Evolutionary conservation across 2,888 invertebrate genomes (phyloP), one percentile per base, ranked within the genome.

Genomic region (Acanthoscelides obtectus): DNA sequence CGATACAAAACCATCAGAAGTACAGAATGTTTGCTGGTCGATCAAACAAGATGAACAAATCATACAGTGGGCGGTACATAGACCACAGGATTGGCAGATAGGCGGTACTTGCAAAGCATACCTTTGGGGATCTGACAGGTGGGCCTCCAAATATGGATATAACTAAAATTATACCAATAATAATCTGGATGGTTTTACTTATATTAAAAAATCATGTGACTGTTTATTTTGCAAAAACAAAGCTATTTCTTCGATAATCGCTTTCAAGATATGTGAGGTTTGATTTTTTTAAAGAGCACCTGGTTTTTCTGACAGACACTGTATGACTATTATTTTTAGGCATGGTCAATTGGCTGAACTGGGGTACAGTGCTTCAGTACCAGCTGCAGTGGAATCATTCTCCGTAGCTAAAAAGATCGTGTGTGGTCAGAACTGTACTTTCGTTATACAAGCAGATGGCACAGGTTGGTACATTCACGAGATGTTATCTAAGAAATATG

Each of bases 401-500:
- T 85, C 86, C 1, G 81, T 84, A 19, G 87, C 88, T 0, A 86
- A 87, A 74, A 88, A 89, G 84, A 88, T 91, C 22, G 84, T 90
- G 20, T 90, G 90, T 81, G 91, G 91, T 0, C 90, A 90, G 82
- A 90, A 90, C 81, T 90, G 90, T 78, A 90, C 90, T 0, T 91
- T 91, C 83, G 88, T 90, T 1, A 87, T 90, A 70, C 78, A 80
- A 78, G 86, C 88, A 0, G 89, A 89, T 81, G 90, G 91, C 1
- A 88, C 88, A 0, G 45, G 45, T 45, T 4, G 5, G 45, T 45
- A n/a, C n/a, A n/a, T n/a, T n/a, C n/a, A n/a, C n/a, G n/a, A n/a
- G n/a, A n/a, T n/a, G n/a, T n/a, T n/a, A n/a, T n/a, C n/a, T n/a
- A n/a, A n/a, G n/a, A n/a, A n/a, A n/a, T n/a, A n/a, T n/a, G n/a